These are phyloP conservation scores for Hydropsyche tenuis DNA, from an alignment of 1,140 invertebrate species.

Conservation along the genomic window DNA sequence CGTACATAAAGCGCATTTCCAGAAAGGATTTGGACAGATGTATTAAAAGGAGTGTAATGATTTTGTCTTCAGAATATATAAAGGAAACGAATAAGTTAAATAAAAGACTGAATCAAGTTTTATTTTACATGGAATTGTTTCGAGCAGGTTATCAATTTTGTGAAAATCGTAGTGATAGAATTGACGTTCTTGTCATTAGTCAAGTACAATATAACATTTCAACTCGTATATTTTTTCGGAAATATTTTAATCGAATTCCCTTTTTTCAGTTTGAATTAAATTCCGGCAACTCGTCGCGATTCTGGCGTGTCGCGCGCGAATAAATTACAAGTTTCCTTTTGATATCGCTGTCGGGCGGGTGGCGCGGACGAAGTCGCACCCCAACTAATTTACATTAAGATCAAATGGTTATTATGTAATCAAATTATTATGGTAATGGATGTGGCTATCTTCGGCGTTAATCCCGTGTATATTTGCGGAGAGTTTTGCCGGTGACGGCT, in stretches of 20 bases:
- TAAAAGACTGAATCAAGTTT: too few species aligned
- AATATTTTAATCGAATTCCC: not conserved
- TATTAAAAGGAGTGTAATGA: too few species aligned
- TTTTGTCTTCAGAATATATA: too few species aligned
- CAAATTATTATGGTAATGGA: slow-evolving; percentile 50
- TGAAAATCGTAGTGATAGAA: too few species aligned
- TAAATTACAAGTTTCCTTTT: slow-evolving; percentile 25
- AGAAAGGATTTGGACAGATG: too few species aligned
- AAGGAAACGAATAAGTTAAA: too few species aligned
- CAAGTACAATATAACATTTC: not conserved
- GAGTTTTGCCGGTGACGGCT: slow-evolving; percentile 27
- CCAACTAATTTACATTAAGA: slow-evolving; percentile 49
- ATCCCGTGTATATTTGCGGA: slow-evolving; percentile 35
- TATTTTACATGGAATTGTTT: too few species aligned
- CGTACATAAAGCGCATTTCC: too few species aligned
- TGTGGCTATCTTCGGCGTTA: slow-evolving; percentile 45
- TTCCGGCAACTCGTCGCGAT: not conserved
- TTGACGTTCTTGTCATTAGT: too few species aligned
- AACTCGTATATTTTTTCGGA: not conserved
- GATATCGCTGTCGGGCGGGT: slow-evolving; percentile 21
- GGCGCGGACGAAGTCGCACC: slow-evolving; percentile 19
- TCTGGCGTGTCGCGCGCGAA: slow-evolving; percentile 6
- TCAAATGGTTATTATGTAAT: slow-evolving; percentile 50
- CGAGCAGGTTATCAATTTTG: too few species aligned
- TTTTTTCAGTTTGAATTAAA: not conserved